Evolutionary conservation across 1,140 invertebrate genomes (phyloP), one percentile per base, ranked within the genome.

Genomic region (Drosophila hydei): DNA sequence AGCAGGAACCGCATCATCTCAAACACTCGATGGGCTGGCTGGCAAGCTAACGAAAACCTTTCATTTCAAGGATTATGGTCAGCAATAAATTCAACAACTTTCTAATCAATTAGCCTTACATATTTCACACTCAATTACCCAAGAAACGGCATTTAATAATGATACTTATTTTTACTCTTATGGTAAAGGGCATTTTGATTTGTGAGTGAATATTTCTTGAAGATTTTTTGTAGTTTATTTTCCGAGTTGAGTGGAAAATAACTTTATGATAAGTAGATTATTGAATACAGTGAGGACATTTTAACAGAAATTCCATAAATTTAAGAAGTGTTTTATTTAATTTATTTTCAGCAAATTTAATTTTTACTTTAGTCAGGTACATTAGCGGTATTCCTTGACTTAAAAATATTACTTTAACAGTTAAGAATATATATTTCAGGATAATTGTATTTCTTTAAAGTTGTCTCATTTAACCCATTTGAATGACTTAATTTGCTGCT

Each of bases 71-170:
- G 38, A 33, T 61, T 55, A 63, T 64, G 72, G 59, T 27, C 43
- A 45, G 36, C 61, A 70, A 80, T 75, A 72, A 87, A 85, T 81
- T 80, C 23, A 63, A 60, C 36, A 70, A 78, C 60, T 88, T 88
- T 78, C 56, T 71, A 88, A 73, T 62, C 78, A 88, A 88, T 88
- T 88, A 79, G 87, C 48, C 40, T 62, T 58, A 48, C 56, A 81
- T 81, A 87, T 81, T 87, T 78, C 69, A 64, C 83, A 81, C 75
- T 81, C 75, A 88, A 87, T 87, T 88, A 88, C 54, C 51, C 68
- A 52, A 18, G 38, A 43, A 40, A 21, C 45, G 25, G 27, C 55
- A 50, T 27, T 62, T 55, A 40, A 51, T 63, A 16, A 54, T 43
- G 27, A 48, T 62, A 58, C 21, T 69, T 14, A 27, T 14, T 33